A percentile compares a stretch with the other conserved stretches of the same genome.
Conservation (phyloP, 2,888 invertebrate species). For the Idaea biselata region DNA sequence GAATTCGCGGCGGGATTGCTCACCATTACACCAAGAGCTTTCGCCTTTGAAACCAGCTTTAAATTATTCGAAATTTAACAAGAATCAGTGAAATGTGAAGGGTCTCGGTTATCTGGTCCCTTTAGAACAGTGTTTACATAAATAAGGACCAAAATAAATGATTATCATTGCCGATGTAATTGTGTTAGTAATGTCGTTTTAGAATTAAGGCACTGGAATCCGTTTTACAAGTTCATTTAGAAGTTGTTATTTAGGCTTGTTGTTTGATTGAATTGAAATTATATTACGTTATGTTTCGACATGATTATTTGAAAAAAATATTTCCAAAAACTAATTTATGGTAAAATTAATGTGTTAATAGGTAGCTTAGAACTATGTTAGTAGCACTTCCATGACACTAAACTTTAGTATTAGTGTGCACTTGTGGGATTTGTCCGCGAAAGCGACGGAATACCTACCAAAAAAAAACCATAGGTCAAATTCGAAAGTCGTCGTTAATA, state of each 20-base stretch:
- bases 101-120: slow-evolving; percentile 2
- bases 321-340: too few species aligned
- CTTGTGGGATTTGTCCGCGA: too few species aligned
- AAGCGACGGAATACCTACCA: too few species aligned
- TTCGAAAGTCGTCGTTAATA: too few species aligned
- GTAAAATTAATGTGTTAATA: too few species aligned
- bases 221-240: background rate
- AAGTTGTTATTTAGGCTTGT: slow-evolving; percentile 1
- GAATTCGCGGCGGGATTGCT: slow-evolving; percentile 9
- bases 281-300: background rate
- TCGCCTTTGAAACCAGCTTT: slow-evolving; percentile 12
- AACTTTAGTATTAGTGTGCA: too few species aligned
- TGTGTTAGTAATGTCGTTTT: slow-evolving; percentile 16
- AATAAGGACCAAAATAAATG: slow-evolving; percentile 29
- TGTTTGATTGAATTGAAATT: background rate
- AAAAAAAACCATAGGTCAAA: too few species aligned
- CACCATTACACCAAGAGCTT: slow-evolving; percentile 14
- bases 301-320: too few species aligned
- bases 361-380: too few species aligned
- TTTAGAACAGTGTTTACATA: slow-evolving; percentile 21
- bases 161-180: slow-evolving; percentile 22
- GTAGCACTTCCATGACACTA: too few species aligned
- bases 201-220: slow-evolving; percentile 11
- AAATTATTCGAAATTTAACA: slow-evolving; percentile 6
- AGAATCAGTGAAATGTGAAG: slow-evolving; percentile 1